A percentile compares a stretch with the other conserved stretches of the same genome.
These are phyloP conservation scores for Melinopterus prodromus DNA, from an alignment of 2,888 invertebrate species.

Conservation along the genomic window DNA sequence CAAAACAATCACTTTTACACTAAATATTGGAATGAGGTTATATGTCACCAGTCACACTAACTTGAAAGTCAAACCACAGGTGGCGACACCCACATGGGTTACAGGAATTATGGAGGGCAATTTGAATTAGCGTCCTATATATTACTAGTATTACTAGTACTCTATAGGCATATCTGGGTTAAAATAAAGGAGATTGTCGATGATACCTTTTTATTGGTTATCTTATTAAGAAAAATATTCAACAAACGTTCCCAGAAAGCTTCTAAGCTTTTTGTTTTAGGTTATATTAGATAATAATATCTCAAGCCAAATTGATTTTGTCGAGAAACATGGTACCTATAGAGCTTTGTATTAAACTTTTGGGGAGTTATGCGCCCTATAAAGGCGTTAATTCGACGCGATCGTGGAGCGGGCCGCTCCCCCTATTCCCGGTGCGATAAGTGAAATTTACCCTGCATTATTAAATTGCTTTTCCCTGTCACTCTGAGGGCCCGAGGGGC, in stretches of 20 bases:
- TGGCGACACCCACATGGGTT: too few relatives aligned
- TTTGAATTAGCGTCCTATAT: too few relatives aligned
- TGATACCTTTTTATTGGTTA: too few relatives aligned
- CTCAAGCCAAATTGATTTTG: conserved; percentile 6
- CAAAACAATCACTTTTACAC: too few relatives aligned
- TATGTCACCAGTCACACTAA: too few relatives aligned
- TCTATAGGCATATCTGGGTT: too few relatives aligned
- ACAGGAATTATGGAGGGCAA: too few relatives aligned
- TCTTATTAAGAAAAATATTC: neutral
- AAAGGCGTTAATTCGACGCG: neutral
- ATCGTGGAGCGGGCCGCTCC: neutral
- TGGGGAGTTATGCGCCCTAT: conserved; percentile 4
- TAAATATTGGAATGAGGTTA: too few relatives aligned
- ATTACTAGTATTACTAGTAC: too few relatives aligned
- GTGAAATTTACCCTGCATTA: conserved; percentile 47
- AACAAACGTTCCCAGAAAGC: neutral
- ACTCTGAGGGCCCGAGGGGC: conserved; percentile 47
- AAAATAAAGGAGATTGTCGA: too few relatives aligned
- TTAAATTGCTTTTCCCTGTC: conserved; percentile 55
- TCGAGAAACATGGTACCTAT: neutral
- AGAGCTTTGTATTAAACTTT: conserved; percentile 19
- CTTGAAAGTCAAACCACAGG: too few relatives aligned
- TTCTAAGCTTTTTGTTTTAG: neutral
- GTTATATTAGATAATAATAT: neutral
- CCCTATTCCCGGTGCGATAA: conserved; percentile 36